Evolutionary conservation across 2,797 vertebrate genomes (phyloP).

Genomic region (Botia kubotai): DNA sequence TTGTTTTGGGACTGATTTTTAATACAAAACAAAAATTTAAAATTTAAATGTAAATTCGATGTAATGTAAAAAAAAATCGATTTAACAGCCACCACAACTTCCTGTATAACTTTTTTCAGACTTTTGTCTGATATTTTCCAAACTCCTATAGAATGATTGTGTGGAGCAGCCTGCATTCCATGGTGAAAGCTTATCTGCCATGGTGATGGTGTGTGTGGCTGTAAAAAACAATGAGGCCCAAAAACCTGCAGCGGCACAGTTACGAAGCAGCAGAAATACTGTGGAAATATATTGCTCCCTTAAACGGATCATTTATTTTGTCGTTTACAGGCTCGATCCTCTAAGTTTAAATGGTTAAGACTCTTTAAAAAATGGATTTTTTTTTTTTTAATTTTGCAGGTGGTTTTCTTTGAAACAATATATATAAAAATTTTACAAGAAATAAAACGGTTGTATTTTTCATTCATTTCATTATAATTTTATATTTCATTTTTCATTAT

Average conservation of each 20-base stretch:
- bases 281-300: constrained; percentile 13
- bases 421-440: too few species aligned
- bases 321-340: too few species aligned
- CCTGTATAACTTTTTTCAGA: constrained; percentile 40
- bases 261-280: constrained; percentile 1
- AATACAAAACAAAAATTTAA: too few species aligned
- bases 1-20: neutral
- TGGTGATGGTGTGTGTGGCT: constrained; percentile 22
- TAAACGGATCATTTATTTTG: constrained; percentile 41
- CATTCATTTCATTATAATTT: too few species aligned
- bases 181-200: constrained; percentile 40
- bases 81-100: constrained; percentile 41
- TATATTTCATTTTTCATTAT: too few species aligned
- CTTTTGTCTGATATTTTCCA: constrained; percentile 50
- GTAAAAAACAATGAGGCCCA: constrained; percentile 30
- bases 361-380: neutral
- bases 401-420: neutral
- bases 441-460: too few species aligned
- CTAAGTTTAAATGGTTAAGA: too few species aligned
- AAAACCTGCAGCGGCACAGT: constrained; percentile 10
- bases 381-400: too few species aligned
- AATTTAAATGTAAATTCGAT: too few species aligned
- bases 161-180: constrained; percentile 45
- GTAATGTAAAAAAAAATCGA: too few species aligned
- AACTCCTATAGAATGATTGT: constrained; percentile 29